Base-by-base conservation (phyloP, 2,113 vertebrate species). In the Dromiciops gliroides region DNA sequence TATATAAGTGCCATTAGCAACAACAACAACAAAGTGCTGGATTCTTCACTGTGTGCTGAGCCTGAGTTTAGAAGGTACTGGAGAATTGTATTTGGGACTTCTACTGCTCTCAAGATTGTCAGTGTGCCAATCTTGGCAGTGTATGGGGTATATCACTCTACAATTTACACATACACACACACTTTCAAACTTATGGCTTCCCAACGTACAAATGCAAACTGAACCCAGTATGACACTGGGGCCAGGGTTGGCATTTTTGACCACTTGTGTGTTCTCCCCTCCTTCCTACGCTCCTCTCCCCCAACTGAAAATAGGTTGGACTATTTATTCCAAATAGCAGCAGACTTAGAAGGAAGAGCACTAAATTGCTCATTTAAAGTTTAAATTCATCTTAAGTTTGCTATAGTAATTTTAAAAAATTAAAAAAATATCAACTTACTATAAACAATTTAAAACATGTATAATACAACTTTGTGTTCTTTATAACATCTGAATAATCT, bases 361-460 rank as follows among this genome's bases (percentile, higher is more conserved):
- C 96, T 98, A 97, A 97, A 97, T 97, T 98, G 97, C 97, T 98
- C 98, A 92, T 48, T 96, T 97, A 96, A 97, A 98, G 97, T 98
- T 98, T 98, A 97, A 98, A 97, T 98, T 98, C 98, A 96, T 98
- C 98, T 98, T 98, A 98, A 98, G 97, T 98, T 98, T 98, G 97
- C 97, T 98, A 98, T 98, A 98, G 98, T 97, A 98, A 98, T 98
- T 99, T 98, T 97, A 97, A 98, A 98, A 99, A 98, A 98, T 98
- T 98, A 98, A 98, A 99, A 99, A 99, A 98, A 99, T 98, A 99
- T 97, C 98, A 98, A 98, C 98, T 98, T 98, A 98, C 98, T 99
- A 98, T 98, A 98, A 98, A 99, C 98, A 98, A 98, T 98, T 98
- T 98, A 98, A 99, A 99, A 98, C 98, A 98, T 98, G 97, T 98